Base-by-base conservation (phyloP, 2,888 invertebrate genomes). In the Cephalotes varians region DNA sequence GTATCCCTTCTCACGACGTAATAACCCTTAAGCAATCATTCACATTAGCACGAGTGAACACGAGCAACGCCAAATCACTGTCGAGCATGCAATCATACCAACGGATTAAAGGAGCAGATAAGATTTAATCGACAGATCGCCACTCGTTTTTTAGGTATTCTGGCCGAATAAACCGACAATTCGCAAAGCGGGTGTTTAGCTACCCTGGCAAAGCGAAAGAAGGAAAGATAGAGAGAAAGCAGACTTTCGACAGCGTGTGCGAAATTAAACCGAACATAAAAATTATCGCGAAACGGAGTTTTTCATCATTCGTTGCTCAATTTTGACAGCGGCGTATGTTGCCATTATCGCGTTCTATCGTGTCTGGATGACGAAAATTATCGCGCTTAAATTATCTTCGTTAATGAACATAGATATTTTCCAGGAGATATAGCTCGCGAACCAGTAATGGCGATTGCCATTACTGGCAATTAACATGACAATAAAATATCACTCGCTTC, bases 51-150 rank as follows among this genome's bases (percentile, higher is more conserved):
- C 79, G 74, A 82, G 49, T 56, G 69, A 56, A 21, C 34, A 37
- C 44, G 40, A 56, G 12, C 44, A 12, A 18, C 34, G 31, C 72
- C 77, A 21, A 69, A 77, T 65, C 31, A 18, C 44, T 34, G 18
- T 56, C 71, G 71, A 56, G 31, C 72, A 79, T n/a, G 77, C 77
- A 79, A 79, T 65, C 65, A 12, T 21, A 21, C 44, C 28, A 12
- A 65, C 47, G 51, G 58, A 83, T 83, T 71, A 37, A 67, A 51
- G 47, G 37, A 64, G 10, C 51, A 86, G 73, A 81, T 82, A 85
- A 87, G 76, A 85, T 82, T 83, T 87, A 86, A 87, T 87, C 73
- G 54, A 62, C 21, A 44, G 34, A 69, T 54, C 44, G 44, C 72
- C 28, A 71, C 51, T 54, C 54, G 44, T 72, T 72, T 25, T 7